These are phyloP conservation scores for Nomada hirtipes DNA, from an alignment of 2,888 invertebrate genomes.

Conservation along the genomic window DNA sequence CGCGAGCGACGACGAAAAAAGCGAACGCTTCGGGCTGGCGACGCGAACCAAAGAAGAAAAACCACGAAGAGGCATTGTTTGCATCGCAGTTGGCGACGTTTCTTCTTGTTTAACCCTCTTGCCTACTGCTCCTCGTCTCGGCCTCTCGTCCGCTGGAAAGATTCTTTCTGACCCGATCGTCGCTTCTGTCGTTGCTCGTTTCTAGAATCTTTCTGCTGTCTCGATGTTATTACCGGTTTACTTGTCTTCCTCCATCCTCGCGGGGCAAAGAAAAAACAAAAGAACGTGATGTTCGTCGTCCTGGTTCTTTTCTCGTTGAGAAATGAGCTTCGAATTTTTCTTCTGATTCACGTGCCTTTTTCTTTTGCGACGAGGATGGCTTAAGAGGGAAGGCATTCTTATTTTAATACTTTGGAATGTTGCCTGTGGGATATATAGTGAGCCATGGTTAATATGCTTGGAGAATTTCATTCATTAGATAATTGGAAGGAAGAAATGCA, in stretches of 20 bases:
- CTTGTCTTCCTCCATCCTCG: conserved; percentile 24
- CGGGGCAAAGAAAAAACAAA: neutral
- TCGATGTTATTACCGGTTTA: conserved; percentile 52
- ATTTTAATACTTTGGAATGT: neutral
- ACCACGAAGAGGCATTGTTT: conserved; percentile 46
- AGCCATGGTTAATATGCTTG: neutral
- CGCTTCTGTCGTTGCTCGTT: conserved; percentile 32
- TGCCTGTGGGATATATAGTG: neutral
- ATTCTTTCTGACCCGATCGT: conserved; percentile 29
- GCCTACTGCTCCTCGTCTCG: neutral
- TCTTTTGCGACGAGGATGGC: neutral
- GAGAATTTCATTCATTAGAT: neutral
- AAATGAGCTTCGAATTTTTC: conserved; percentile 25
- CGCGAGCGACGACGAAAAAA: conserved; percentile 20
- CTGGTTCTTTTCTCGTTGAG: conserved; percentile 1
- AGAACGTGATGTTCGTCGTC: neutral
- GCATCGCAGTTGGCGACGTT: conserved; percentile 38
- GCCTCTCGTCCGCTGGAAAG: conserved; percentile 23
- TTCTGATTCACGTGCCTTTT: conserved; percentile 12
- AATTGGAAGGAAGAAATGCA: neutral
- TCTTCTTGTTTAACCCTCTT: conserved; percentile 21
- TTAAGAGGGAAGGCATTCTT: conserved; percentile 7
- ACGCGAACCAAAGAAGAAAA: conserved; percentile 23
- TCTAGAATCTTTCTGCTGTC: conserved; percentile 56
- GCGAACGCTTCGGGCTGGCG: neutral